Percentiles rank a stretch among this genome's conserved stretches.
phyloP scores from a whole-genome alignment of 1,140 invertebrate genomes.

The Arctopsyche grandis region DNA sequence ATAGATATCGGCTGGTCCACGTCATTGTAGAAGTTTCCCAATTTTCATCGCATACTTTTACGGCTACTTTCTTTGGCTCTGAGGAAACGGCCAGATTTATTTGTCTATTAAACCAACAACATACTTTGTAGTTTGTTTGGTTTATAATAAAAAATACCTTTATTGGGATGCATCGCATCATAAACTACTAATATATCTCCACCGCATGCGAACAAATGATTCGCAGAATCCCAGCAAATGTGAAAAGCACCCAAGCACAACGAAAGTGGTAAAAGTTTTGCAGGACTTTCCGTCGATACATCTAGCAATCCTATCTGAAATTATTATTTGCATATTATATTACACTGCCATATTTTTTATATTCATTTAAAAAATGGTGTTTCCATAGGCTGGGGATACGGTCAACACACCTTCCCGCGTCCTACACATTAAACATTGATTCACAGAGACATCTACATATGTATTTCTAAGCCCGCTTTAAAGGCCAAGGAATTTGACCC shows the following conservation, averaged over 20 bases:
- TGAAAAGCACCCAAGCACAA: conserved; percentile 58
- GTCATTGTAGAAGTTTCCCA: conserved; percentile 56
- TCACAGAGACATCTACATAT: too few relatives aligned
- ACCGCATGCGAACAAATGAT: conserved; percentile 65
- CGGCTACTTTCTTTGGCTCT: conserved; percentile 56
- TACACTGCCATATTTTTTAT: too few relatives aligned
- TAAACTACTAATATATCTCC: conserved; percentile 66
- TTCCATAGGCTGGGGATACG: too few relatives aligned
- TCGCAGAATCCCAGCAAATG: conserved; percentile 58
- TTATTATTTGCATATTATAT: conserved; percentile 54
- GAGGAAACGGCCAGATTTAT: not conserved
- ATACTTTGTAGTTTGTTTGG: not conserved
- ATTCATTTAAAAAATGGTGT: too few relatives aligned
- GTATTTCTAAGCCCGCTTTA: too few relatives aligned
- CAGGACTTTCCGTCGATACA: conserved; percentile 56
- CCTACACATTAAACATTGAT: too few relatives aligned
- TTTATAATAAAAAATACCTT: conserved; percentile 58
- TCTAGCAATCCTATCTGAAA: conserved; percentile 68
- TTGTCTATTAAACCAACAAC: too few relatives aligned
- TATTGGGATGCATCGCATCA: conserved; percentile 59
- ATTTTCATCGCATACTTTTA: conserved; percentile 56
- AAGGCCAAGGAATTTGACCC: too few relatives aligned
- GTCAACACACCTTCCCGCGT: too few relatives aligned
- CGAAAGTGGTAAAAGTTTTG: conserved; percentile 54
- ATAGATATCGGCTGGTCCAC: conserved; percentile 55